Conservation (phyloP, 2,797 vertebrate genomes). For the Microctenopoma steveboyesi region DNA sequence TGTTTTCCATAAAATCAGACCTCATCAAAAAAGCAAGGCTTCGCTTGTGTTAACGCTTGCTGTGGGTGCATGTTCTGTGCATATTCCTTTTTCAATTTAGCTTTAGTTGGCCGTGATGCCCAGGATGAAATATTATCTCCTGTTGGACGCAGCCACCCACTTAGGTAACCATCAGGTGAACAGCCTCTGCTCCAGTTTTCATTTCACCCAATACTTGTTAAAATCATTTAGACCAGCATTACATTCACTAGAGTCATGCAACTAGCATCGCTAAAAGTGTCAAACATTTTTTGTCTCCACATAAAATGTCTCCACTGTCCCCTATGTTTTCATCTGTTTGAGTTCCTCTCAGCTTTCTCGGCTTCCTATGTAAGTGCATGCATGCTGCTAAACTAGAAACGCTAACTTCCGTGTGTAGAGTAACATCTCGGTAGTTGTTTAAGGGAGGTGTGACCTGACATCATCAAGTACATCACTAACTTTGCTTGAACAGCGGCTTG, state of each 20-base stretch:
- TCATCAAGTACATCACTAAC: too few relatives aligned
- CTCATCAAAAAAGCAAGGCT: background rate
- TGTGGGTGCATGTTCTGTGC: background rate
- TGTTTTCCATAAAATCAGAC: conserved; percentile 16
- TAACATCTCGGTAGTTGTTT: too few relatives aligned
- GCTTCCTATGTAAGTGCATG: too few relatives aligned
- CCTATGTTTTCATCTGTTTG: background rate
- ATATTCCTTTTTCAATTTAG: conserved; percentile 22
- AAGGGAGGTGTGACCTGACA: too few relatives aligned
- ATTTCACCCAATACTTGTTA: background rate
- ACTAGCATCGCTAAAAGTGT: background rate
- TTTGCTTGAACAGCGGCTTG: too few relatives aligned
- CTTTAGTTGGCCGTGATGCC: conserved; percentile 39
- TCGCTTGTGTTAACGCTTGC: background rate
- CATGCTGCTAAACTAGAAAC: too few relatives aligned
- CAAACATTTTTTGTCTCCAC: background rate
- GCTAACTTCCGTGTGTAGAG: too few relatives aligned
- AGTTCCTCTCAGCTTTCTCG: background rate
- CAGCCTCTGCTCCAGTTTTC: conserved; percentile 17
- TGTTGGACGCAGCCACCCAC: conserved; percentile 48
- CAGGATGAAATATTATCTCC: conserved; percentile 73
- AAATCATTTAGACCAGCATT: background rate
- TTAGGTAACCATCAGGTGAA: conserved; percentile 64
- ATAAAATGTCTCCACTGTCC: background rate
- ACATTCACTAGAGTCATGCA: background rate